Conservation (phyloP, 2,797 vertebrate species). For the Delichon dasypus region DNA sequence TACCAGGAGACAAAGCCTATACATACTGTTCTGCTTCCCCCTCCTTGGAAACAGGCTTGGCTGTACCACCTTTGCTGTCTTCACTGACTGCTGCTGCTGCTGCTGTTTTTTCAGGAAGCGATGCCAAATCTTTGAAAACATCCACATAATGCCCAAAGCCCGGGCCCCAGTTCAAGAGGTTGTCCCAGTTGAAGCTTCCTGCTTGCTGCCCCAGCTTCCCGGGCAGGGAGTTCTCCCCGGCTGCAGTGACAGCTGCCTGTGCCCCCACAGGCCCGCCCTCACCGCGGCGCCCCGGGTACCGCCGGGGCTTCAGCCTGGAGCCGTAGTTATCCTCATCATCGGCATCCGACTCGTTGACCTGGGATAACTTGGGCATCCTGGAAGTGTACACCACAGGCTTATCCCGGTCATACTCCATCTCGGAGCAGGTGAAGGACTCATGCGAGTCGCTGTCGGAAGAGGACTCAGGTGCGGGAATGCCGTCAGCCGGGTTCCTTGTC, state of each 20-base stretch:
- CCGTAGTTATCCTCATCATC: slow-evolving; percentile 93
- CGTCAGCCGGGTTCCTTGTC: slow-evolving; percentile 93
- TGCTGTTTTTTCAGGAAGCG: slow-evolving; percentile 88
- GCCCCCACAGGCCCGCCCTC: slow-evolving; percentile 85
- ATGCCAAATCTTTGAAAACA: slow-evolving; percentile 96
- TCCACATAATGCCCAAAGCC: slow-evolving; percentile 98
- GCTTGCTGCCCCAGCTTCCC: slow-evolving; percentile 86
- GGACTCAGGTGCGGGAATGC: slow-evolving; percentile 93
- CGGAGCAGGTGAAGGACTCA: slow-evolving; percentile 98
- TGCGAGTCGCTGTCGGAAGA: slow-evolving; percentile 99
- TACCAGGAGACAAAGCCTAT: slow-evolving; percentile 77
- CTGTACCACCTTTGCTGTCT: slow-evolving; percentile 85
- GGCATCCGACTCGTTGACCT: slow-evolving; percentile 96
- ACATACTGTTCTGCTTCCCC: slow-evolving; percentile 95
- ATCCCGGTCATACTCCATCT: slow-evolving; percentile 97
- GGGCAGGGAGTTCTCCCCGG: slow-evolving; percentile 83
- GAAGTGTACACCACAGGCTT: slow-evolving; percentile 89
- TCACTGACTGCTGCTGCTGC: slow-evolving; percentile 77
- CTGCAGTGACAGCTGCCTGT: slow-evolving; percentile 28
- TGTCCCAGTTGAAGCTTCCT: slow-evolving; percentile 95
- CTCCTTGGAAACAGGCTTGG: slow-evolving; percentile 85
- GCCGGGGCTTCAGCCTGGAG: slow-evolving; percentile 86
- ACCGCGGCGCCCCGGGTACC: slow-evolving; percentile 89
- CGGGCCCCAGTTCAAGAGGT: slow-evolving; percentile 97
- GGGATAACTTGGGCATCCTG: slow-evolving; percentile 92